Base-by-base conservation (phyloP, 1,140 invertebrate species). In the Ctenoplectra terminalis region DNA sequence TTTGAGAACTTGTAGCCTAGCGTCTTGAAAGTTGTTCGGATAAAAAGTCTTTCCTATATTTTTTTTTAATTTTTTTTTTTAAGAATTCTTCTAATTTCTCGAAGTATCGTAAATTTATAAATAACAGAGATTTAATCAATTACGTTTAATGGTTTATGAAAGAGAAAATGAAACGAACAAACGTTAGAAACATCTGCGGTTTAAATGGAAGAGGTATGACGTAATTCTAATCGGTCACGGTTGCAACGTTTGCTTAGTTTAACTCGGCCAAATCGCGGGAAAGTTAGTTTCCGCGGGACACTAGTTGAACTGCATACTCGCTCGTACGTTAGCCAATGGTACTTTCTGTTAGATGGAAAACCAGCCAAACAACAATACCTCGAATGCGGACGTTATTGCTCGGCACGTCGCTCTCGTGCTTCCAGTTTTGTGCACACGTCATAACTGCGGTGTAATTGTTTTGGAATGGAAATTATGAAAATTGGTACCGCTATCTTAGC, bases 281-380 rank as follows among this genome's bases (percentile, higher is more conserved):
- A 71, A 78, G 54, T 78, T 71, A 78, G 54, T 78, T 70, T 78
- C 76, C 34, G 46, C 20, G 54, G n/a, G 54, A 71, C 43, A 61
- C 43, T 48, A 31, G 66, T 60, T 48, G 31, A 71, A 79, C 34
- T 61, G 40, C 34, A 15, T 20, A 43, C 43, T 31, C 50, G 56
- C 60, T 46, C 54, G 7, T 40, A 37, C 43, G 40, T 1, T 56
- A 17, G 54, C 34, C 43, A 23, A 52, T 52, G 43, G 64, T 46
- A 34, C 52, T 43, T 77, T 58, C 52, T 3, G 50, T 40, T 56
- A 17, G 37, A 76, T 31, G 56, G 61, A 66, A 54, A 76, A 66
- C 54, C 48, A 54, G 6, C 48, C n/a, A 54, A 9, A 43, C 54
- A 58, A 31, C 61, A 54, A 29, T 13, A 26, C 26, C 61, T 29